Base-by-base conservation (phyloP, 2,113 vertebrate species). In the Eudyptes chrysolophus region DNA sequence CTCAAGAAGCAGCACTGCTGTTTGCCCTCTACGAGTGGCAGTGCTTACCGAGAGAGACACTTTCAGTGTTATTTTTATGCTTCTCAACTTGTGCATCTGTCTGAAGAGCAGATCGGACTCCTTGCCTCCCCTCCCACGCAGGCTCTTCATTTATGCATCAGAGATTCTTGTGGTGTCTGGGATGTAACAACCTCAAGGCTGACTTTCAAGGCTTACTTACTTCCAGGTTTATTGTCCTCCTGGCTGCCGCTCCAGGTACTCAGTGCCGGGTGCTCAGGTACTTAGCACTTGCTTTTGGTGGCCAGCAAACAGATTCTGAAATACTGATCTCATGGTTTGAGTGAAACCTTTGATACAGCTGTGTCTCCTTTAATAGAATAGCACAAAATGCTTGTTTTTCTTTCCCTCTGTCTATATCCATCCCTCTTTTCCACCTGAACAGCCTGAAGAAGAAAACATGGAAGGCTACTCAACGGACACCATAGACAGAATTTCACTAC, bases 41-140 rank as follows among this genome's bases (percentile, higher is more conserved):
- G 44, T 36, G 55, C 81, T 92, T 84, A 86, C 15, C 2, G 6
- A 72, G 38, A 84, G 71, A 94, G 68, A 92, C 69, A 69, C 80
- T 96, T 83, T 16, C 61, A 21, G 65, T 2, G 77, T 82, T 95
- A 94, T 94, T 95, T 97, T 95, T 92, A 25, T 52, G 26, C 80
- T 92, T 20, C 80, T 94, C 68, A 74, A 46, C 51, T 82, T 36
- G 13, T 91, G 44, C 65, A 87, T 89, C 83, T 95, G 57, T 58
- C 74, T 92, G 89, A 89, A 91, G 80, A 89, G 69, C 57, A 79
- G 60, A 49, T 64, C 0, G 1, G 69, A 52, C 68, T 89, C 84
- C 7, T 55, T 17, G 3, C 44, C 29, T 92, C 11, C 36, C 42
- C n/a, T 84, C 48, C 55, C 52, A 71, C 4, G 1, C 52, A 57